Evolutionary conservation across 2,113 vertebrate genomes (phyloP).

Genomic region (Nycticryphes semicollaris): DNA sequence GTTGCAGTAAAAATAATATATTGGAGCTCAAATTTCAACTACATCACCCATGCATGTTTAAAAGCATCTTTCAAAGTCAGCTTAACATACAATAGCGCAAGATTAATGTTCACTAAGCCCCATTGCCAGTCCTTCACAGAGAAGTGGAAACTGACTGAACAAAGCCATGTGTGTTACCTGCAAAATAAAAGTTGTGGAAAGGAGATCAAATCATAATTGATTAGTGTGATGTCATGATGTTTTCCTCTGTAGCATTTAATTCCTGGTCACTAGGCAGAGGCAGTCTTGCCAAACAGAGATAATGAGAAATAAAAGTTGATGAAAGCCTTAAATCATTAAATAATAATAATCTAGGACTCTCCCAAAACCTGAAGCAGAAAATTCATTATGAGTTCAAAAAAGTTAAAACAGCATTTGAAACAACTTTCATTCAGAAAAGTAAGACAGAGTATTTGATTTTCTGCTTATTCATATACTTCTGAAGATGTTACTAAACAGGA

Average conservation of each 20-base stretch:
- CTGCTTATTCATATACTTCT: not conserved
- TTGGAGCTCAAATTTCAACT: constrained; percentile 73
- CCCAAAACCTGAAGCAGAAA: not conserved
- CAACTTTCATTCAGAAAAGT: not conserved
- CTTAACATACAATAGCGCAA: constrained; percentile 48
- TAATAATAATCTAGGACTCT: not conserved
- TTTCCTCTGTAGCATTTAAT: not conserved
- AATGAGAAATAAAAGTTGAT: constrained; percentile 19
- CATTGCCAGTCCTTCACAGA: constrained; percentile 25
- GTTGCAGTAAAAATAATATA: constrained; percentile 80
- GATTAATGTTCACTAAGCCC: constrained; percentile 45
- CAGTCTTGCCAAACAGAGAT: not conserved
- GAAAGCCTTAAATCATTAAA: constrained; percentile 11
- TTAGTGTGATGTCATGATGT: not conserved
- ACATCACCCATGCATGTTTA: constrained; percentile 74
- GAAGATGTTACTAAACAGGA: not conserved
- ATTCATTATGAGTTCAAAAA: not conserved
- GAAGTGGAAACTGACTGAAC: not conserved
- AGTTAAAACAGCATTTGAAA: not conserved
- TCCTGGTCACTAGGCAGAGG: constrained; percentile 11
- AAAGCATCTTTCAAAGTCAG: constrained; percentile 76
- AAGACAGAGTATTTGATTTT: not conserved
- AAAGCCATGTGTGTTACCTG: not conserved
- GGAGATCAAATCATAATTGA: constrained; percentile 16
- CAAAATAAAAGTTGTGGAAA: constrained; percentile 35